A percentile compares a stretch with the other conserved stretches of the same genome.
These are phyloP conservation scores for Plagodis dolabraria DNA, from an alignment of 2,888 invertebrate genomes.

Conservation along the genomic window DNA sequence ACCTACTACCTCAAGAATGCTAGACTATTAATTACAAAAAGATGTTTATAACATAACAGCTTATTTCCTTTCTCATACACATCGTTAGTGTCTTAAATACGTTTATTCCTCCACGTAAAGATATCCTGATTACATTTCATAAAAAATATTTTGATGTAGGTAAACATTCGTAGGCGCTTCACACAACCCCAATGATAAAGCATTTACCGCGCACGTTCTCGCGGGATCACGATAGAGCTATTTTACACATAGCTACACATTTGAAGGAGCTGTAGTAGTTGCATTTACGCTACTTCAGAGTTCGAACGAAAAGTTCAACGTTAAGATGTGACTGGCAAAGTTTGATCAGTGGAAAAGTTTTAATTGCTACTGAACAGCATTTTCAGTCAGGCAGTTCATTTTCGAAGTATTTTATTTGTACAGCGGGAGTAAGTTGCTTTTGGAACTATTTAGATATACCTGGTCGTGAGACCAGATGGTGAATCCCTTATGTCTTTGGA, in stretches of 20 bases:
- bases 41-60: no score
- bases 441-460: conserved; percentile 41
- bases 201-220: not conserved
- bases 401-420: conserved; percentile 63
- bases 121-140: conserved; percentile 10
- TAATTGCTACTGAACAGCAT: conserved; percentile 78
- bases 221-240: no score
- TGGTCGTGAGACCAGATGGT: conserved; percentile 4
- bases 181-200: not conserved
- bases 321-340: conserved; percentile 73
- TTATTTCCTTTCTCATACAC: not conserved
- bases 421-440: conserved; percentile 51
- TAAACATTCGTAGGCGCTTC: conserved; percentile 1
- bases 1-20: no score
- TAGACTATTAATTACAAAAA: no score
- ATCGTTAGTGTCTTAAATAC: not conserved
- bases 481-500: not conserved
- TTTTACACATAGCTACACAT: no score
- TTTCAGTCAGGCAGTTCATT: conserved; percentile 59
- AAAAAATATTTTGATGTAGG: conserved; percentile 12
- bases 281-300: conserved; percentile 54
- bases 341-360: conserved; percentile 79
- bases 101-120: not conserved
- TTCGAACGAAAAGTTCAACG: conserved; percentile 54
- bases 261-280: conserved; percentile 22